These are phyloP conservation scores for Vireo altiloquus DNA, from an alignment of 2,113 vertebrate species.

Conservation along the genomic window DNA sequence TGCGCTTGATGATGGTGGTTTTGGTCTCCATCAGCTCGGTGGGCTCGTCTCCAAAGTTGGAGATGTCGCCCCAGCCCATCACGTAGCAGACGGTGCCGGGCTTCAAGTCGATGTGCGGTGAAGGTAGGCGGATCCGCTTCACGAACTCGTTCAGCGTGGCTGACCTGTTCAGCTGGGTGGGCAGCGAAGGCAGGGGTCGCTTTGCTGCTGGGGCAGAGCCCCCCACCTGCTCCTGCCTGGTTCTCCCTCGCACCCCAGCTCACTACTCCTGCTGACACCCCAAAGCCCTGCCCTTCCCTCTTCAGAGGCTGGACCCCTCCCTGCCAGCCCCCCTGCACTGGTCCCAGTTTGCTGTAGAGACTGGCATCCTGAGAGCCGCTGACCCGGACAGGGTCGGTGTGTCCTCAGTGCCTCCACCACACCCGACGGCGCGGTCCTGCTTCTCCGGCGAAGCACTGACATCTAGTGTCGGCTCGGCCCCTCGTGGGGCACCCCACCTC, in stretches of 20 bases:
- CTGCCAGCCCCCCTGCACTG: not conserved
- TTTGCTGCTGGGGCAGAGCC: not conserved
- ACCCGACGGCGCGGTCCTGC: not conserved
- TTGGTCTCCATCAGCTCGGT: slow-evolving; percentile 59
- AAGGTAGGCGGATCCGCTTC: slow-evolving; percentile 33
- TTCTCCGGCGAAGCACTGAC: slow-evolving; percentile 53
- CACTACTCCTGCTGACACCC: rapidly evolving
- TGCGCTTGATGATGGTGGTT: slow-evolving; percentile 39
- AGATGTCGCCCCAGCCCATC: slow-evolving; percentile 64
- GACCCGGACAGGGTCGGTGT: no score
- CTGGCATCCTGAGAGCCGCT: not conserved
- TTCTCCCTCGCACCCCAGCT: rapidly evolving
- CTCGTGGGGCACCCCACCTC: not conserved
- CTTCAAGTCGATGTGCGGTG: not conserved
- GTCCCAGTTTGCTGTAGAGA: not conserved
- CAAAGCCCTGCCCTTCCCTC: not conserved
- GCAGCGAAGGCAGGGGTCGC: rapidly evolving
- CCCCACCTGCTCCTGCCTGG: not conserved
- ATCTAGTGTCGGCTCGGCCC: slow-evolving; percentile 11
- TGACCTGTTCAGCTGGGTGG: slow-evolving; percentile 45
- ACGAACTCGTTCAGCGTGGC: slow-evolving; percentile 46
- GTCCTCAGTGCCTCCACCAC: not conserved
- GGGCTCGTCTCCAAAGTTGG: not conserved
- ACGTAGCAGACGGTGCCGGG: slow-evolving; percentile 26
- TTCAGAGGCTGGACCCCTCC: not conserved